A percentile compares a stretch with the other conserved stretches of the same genome.
Evolutionary conservation across 1,140 invertebrate genomes (phyloP).

Genomic region (Bombus picipes): DNA sequence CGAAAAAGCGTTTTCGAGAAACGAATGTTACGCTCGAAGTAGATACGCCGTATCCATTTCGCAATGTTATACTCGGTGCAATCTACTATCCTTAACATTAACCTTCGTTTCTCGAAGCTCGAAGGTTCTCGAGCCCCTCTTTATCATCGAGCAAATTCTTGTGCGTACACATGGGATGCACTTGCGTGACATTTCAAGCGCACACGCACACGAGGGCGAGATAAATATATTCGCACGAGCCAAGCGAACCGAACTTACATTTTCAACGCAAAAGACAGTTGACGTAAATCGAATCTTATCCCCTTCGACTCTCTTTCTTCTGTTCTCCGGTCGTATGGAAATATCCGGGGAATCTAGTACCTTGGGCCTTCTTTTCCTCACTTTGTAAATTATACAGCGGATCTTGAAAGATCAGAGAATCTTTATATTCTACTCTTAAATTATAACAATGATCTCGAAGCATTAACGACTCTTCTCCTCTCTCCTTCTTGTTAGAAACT

Average conservation of each 20-base stretch:
- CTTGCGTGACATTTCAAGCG: slow-evolving; percentile 27
- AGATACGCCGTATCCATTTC: neutral
- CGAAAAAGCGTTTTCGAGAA: neutral
- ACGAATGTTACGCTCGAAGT: neutral
- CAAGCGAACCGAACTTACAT: slow-evolving; percentile 40
- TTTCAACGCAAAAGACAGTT: slow-evolving; percentile 35
- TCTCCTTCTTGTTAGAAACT: neutral
- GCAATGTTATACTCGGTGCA: accelerated
- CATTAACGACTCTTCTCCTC: accelerated
- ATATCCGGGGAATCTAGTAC: neutral
- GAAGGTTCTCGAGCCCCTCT: neutral
- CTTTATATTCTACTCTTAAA: neutral
- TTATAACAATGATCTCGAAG: neutral
- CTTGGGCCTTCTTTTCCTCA: neutral
- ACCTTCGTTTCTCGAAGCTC: neutral
- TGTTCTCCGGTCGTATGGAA: neutral
- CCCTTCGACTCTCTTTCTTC: neutral
- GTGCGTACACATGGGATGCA: neutral
- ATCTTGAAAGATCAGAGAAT: neutral
- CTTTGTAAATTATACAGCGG: neutral
- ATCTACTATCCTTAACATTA: neutral
- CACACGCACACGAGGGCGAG: slow-evolving; percentile 6
- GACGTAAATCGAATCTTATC: slow-evolving; percentile 37
- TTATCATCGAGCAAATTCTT: neutral
- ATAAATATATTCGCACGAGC: slow-evolving; percentile 28